Conservation (phyloP, 2,797 vertebrate genomes). For the Mormyrus proboscirostris region DNA sequence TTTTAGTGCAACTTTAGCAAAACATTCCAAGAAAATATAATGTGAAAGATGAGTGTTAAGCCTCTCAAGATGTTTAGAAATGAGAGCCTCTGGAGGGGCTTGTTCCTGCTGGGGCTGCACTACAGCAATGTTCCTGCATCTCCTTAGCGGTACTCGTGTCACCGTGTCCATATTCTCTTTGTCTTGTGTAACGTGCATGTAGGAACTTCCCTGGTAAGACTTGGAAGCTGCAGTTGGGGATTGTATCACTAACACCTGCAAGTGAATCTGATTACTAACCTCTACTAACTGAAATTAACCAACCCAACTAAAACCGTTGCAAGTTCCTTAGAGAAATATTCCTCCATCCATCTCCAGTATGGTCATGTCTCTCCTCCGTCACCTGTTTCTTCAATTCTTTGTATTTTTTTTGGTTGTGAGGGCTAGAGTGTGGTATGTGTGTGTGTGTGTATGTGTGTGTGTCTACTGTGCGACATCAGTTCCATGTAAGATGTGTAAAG, state of each 20-base stretch:
- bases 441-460: neutral
- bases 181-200: slow-evolving; percentile 16
- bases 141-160: neutral
- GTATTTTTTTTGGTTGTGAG: neutral
- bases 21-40: neutral
- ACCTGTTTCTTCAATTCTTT: neutral
- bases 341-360: neutral
- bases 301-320: slow-evolving; percentile 14
- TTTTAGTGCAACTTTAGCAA: neutral
- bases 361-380: neutral
- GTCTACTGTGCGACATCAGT: neutral
- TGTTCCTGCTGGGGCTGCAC: neutral
- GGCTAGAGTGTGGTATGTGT: neutral
- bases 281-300: slow-evolving; percentile 27
- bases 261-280: slow-evolving; percentile 22
- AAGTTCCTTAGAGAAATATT: neutral
- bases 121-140: neutral
- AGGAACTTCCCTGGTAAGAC: neutral
- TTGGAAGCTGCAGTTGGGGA: neutral
- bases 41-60: neutral
- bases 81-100: neutral
- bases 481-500: neutral
- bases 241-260: slow-evolving; percentile 9
- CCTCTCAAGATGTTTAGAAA: neutral
- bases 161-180: neutral